Evolutionary conservation across 1,140 invertebrate genomes (phyloP), one percentile per base, ranked within the genome.

Genomic region (Zaprionus camerounensis): DNA sequence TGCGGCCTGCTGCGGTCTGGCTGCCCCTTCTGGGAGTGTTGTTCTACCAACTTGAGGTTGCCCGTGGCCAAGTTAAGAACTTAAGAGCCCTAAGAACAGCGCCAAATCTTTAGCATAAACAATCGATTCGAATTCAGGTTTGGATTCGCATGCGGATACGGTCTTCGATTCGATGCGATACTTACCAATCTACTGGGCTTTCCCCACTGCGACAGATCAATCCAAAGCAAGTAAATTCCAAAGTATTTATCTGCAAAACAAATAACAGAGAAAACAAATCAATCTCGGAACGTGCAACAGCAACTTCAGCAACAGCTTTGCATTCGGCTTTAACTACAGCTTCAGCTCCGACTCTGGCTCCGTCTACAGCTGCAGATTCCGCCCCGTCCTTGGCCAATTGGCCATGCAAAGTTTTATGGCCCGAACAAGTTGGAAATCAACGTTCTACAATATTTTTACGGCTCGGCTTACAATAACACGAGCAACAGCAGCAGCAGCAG

Each of bases 211-310:
- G 41, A 49, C 41, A 56, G 41, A 64, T 71, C 76, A 24, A 82
- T 55, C 58, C 65, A 51, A 68, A 69, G 66, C 51, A 38, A 55
- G 70, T 71, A 53, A 71, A 81, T 69, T 62, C 76, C 72, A 77
- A 86, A 69, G 71, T 71, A 59, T 68, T 78, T 69, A 26, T 55
- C 83, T 87, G 80, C 62, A 80, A 82, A 31, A 62, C 12, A 70
- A 36, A 20, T 38, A 38, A 53, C 56, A 61, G 46, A 65, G 65
- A 68, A 75, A 57, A 46, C 56, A 59, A 49, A 71, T 70, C 34
- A 28, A 44, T 80, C 64, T 63, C 51, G 66, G 17, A 76, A 68
- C 51, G 22, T 51, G 34, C 38, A 56, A 11, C 11, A 24, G 9
- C 31, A 34, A 11, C 31, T 34, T 22, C 17, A 57, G 46, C n/a